Conservation (phyloP, 2,113 vertebrate species). For the Athene noctua region DNA sequence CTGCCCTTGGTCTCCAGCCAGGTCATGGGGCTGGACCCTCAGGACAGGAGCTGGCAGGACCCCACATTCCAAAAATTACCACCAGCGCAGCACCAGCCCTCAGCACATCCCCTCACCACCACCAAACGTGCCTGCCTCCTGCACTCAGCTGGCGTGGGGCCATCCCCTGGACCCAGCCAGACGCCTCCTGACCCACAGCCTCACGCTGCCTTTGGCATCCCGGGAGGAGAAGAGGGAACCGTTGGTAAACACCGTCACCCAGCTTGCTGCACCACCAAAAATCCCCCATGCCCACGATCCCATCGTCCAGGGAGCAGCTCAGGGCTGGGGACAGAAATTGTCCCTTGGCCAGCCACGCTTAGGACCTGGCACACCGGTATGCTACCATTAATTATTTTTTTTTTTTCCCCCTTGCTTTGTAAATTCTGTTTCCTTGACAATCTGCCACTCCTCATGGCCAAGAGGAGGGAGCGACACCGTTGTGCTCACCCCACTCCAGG, state of each 20-base stretch:
- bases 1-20: fast-evolving
- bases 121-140: background rate
- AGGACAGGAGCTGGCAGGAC: background rate
- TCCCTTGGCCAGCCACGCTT: fast-evolving
- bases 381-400: fast-evolving
- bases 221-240: background rate
- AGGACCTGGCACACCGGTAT: background rate
- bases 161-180: background rate
- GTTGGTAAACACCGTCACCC: fast-evolving
- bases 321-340: background rate
- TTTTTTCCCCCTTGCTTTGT: background rate
- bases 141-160: fast-evolving
- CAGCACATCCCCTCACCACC: background rate
- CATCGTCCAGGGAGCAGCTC: background rate
- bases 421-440: background rate
- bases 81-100: background rate
- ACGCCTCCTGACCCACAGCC: fast-evolving
- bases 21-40: background rate
- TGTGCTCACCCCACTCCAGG: background rate
- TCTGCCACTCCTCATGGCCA: background rate
- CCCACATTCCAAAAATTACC: background rate
- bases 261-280: background rate
- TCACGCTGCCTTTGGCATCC: background rate
- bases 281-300: background rate
- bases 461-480: fast-evolving